Conservation (phyloP, 1,140 invertebrate species). For the Maconellicoccus hirsutus region DNA sequence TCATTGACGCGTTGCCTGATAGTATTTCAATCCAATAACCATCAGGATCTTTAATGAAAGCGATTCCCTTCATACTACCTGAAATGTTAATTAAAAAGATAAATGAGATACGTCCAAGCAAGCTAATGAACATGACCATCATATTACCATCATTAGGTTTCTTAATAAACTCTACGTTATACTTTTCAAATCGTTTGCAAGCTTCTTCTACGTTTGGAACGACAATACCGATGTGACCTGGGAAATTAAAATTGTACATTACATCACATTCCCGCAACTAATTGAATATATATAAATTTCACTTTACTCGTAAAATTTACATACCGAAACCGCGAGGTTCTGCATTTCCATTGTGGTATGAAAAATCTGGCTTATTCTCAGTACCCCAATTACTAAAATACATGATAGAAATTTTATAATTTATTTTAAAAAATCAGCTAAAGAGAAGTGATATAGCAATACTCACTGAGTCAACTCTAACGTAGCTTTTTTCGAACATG, state of each 20-base stretch:
- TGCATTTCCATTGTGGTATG: slow-evolving; percentile 81
- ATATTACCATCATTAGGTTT: slow-evolving; percentile 63
- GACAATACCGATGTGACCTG: slow-evolving; percentile 75
- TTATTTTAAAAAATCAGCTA: too few relatives aligned
- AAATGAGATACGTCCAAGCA: not conserved
- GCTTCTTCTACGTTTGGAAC: slow-evolving; percentile 43
- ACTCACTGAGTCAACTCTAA: slow-evolving; percentile 85
- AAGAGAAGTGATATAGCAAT: not conserved
- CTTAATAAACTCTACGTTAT: slow-evolving; percentile 81
- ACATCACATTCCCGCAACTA: not conserved
- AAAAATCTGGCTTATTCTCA: slow-evolving; percentile 63
- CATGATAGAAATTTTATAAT: too few relatives aligned
- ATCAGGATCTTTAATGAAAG: slow-evolving; percentile 90
- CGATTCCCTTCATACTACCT: slow-evolving; percentile 82
- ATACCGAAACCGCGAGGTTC: slow-evolving; percentile 81
- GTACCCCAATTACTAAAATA: slow-evolving; percentile 79
- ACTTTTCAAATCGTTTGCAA: slow-evolving; percentile 62
- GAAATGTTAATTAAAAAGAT: slow-evolving; percentile 28
- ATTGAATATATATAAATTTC: slow-evolving; percentile 6
- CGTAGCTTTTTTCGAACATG: slow-evolving; percentile 71
- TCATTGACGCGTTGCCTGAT: slow-evolving; percentile 32
- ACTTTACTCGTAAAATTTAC: slow-evolving; percentile 25
- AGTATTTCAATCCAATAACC: slow-evolving; percentile 96
- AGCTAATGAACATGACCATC: slow-evolving; percentile 16
- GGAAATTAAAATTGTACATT: slow-evolving; percentile 29